Percentiles rank a stretch among this genome's conserved stretches.
These are phyloP conservation scores for Okamejei kenojei DNA, from an alignment of 2,797 vertebrate genomes.

Conservation along the genomic window DNA sequence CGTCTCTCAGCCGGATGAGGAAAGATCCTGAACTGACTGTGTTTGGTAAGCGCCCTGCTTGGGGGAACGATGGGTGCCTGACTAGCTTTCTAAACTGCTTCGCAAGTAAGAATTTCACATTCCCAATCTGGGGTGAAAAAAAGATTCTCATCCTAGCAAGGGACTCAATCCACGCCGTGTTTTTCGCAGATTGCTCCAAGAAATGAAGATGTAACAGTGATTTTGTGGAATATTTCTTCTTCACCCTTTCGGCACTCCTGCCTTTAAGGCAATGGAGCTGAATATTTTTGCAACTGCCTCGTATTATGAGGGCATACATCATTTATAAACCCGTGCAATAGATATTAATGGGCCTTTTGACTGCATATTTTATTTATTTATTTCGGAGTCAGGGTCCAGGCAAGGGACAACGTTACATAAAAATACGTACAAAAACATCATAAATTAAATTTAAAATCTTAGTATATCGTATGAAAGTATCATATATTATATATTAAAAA, in stretches of 20 bases:
- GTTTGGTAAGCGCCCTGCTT: conserved; percentile 70
- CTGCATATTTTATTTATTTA: too few relatives aligned
- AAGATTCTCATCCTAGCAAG: neutral
- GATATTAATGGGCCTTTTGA: neutral
- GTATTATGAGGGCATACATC: neutral
- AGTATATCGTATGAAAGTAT: too few relatives aligned
- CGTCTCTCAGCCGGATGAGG: conserved; percentile 81
- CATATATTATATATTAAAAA: too few relatives aligned
- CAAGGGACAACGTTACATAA: too few relatives aligned
- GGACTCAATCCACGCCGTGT: neutral
- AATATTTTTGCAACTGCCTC: neutral
- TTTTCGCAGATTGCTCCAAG: neutral
- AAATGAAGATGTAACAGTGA: neutral
- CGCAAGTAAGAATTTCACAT: neutral
- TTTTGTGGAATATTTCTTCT: neutral
- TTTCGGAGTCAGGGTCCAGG: too few relatives aligned
- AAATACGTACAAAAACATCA: too few relatives aligned
- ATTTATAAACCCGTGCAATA: neutral
- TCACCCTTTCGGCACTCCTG: neutral
- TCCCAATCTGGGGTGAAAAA: neutral
- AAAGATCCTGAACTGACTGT: conserved; percentile 88
- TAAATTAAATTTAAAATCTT: too few relatives aligned
- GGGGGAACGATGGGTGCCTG: neutral
- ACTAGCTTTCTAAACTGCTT: neutral
- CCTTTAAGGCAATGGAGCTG: neutral